phyloP scores from a whole-genome alignment of 2,113 vertebrate genomes.

The Anhinga anhinga region DNA sequence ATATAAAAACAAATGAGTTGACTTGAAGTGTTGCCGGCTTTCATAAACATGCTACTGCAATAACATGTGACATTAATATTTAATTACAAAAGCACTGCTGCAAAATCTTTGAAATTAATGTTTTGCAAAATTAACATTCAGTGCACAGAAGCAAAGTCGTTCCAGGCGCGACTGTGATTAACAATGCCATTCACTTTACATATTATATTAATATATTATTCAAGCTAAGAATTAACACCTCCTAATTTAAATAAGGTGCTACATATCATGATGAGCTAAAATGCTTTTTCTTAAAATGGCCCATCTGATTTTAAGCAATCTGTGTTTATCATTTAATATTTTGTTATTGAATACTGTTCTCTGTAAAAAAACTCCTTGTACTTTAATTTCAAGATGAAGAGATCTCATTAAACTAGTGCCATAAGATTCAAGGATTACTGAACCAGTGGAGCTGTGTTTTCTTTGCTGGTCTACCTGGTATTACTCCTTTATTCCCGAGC shows the following conservation, averaged over 20 bases:
- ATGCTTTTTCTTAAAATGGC: constrained; percentile 87
- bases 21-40: constrained; percentile 88
- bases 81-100: constrained; percentile 91
- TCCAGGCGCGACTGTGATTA: constrained; percentile 90
- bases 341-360: constrained; percentile 83
- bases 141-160: constrained; percentile 90
- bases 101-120: constrained; percentile 92
- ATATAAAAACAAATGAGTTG: constrained; percentile 90
- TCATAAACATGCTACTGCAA: constrained; percentile 90
- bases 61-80: constrained; percentile 92
- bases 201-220: constrained; percentile 93
- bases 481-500: neutral
- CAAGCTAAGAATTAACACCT: constrained; percentile 90
- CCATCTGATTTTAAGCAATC: constrained; percentile 86
- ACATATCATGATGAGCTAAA: constrained; percentile 87
- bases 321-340: constrained; percentile 89
- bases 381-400: constrained; percentile 82
- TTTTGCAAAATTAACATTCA: constrained; percentile 92
- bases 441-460: constrained; percentile 54
- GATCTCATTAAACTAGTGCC: constrained; percentile 79
- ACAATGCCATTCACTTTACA: constrained; percentile 91
- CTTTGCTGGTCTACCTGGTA: constrained; percentile 20
- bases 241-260: constrained; percentile 90
- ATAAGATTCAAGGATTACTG: constrained; percentile 68
- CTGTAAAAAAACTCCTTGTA: constrained; percentile 75